phyloP scores from a whole-genome alignment of 2,888 invertebrate genomes.

The Spodoptera littoralis region DNA sequence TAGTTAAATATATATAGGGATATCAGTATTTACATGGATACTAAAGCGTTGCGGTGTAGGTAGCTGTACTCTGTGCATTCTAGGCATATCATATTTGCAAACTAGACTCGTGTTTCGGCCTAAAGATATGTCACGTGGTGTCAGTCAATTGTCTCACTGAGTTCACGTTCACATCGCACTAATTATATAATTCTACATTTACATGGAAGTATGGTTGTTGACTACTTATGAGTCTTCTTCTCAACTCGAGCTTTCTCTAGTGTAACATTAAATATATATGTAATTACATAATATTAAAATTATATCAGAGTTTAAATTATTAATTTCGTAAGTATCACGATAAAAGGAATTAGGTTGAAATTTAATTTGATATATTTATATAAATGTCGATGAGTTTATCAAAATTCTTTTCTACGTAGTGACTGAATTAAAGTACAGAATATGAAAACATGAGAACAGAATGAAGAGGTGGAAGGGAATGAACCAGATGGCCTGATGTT shows the following conservation, averaged over 20 bases:
- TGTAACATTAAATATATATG: conserved; percentile 61
- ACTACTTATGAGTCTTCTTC: conserved; percentile 83
- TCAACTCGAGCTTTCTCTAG: conserved; percentile 87
- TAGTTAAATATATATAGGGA: background rate
- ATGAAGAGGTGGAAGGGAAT: background rate
- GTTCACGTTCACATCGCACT: conserved; percentile 46
- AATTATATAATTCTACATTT: conserved; percentile 37
- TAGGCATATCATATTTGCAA: background rate
- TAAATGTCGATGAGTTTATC: conserved; percentile 12
- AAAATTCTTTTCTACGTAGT: conserved; percentile 56
- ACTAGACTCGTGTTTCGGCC: background rate
- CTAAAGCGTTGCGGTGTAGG: background rate
- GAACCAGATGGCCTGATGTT: background rate
- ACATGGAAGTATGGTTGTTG: conserved; percentile 81
- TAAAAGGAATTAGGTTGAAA: conserved; percentile 20
- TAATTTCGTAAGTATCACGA: conserved; percentile 9
- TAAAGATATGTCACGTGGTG: background rate
- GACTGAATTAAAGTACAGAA: conserved; percentile 53
- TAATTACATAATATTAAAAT: conserved; percentile 30
- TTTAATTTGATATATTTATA: conserved; percentile 19
- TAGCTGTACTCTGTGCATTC: background rate
- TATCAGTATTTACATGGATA: background rate
- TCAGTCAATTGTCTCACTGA: background rate
- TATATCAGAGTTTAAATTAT: conserved; percentile 34
- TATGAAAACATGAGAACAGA: conserved; percentile 40